These are phyloP conservation scores for Bombus ignitus DNA, from an alignment of 1,140 invertebrate species.

Conservation along the genomic window DNA sequence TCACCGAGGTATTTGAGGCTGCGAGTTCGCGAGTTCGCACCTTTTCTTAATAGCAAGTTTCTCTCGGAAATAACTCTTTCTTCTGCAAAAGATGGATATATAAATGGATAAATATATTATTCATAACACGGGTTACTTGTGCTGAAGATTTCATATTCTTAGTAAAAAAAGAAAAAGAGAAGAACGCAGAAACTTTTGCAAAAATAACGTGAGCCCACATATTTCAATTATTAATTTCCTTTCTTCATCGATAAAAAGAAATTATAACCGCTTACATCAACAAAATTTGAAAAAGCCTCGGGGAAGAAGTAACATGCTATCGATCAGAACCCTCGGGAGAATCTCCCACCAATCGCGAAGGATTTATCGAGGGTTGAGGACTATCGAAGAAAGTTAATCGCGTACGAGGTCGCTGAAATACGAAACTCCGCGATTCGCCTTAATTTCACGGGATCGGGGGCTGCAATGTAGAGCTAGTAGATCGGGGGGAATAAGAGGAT, in stretches of 20 bases:
- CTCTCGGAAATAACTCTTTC: not conserved
- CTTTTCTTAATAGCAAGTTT: not conserved
- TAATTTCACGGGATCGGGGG: conserved; percentile 63
- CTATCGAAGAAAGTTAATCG: conserved; percentile 39
- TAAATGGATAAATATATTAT: too few species aligned
- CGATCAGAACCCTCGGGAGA: not conserved
- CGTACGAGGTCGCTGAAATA: conserved; percentile 54
- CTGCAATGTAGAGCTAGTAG: not conserved
- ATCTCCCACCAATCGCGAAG: not conserved
- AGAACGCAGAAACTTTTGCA: not conserved
- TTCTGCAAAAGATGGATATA: not conserved
- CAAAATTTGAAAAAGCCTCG: not conserved
- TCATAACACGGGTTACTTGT: too few species aligned
- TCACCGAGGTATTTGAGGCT: not conserved
- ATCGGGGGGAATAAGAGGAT: conserved; percentile 14
- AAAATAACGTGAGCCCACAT: not conserved
- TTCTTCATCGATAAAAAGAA: not conserved
- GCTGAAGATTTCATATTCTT: too few species aligned
- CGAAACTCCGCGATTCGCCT: conserved; percentile 64
- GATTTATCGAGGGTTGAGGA: conserved; percentile 46
- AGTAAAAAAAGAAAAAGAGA: too few species aligned
- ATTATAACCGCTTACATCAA: too few species aligned
- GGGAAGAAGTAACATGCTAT: not conserved
- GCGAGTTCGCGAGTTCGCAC: too few species aligned
- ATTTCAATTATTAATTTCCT: not conserved